These are phyloP conservation scores for Coelopa frigida DNA, from an alignment of 1,140 invertebrate genomes.

Conservation along the genomic window DNA sequence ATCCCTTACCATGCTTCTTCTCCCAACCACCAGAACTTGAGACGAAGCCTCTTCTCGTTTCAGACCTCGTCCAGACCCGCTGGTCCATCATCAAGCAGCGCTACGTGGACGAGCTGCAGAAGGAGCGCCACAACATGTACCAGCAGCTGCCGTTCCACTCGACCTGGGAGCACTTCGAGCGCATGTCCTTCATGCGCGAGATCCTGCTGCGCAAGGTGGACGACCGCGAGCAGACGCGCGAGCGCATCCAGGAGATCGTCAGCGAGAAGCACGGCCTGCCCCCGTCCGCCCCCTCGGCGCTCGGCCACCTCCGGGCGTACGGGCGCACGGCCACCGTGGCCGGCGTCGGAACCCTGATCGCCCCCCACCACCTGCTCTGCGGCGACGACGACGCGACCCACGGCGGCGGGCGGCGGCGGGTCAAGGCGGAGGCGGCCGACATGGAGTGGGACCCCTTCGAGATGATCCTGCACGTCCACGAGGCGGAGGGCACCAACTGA, in stretches of 20 bases:
- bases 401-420: constrained; percentile 8
- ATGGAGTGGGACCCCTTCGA: constrained; percentile 42
- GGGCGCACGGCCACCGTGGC: no score
- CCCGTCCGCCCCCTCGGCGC: constrained; percentile 14
- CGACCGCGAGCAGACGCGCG: constrained; percentile 37
- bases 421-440: constrained; percentile 25
- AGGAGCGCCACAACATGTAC: constrained; percentile 34
- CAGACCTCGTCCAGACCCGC: constrained; percentile 36
- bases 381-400: constrained; percentile 8
- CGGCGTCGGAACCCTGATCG: no score
- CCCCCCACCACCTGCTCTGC: constrained; percentile 2
- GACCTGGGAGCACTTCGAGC: constrained; percentile 41
- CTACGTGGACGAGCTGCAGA: constrained; percentile 39
- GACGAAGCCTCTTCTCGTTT: neutral
- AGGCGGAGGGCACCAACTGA: no score
- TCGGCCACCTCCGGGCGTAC: constrained; percentile 1
- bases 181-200: constrained; percentile 39
- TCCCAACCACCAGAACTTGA: neutral
- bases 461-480: constrained; percentile 40
- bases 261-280: constrained; percentile 36
- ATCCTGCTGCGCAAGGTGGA: constrained; percentile 36
- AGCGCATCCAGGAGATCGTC: constrained; percentile 40
- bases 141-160: constrained; percentile 33
- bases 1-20: neutral
- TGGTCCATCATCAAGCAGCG: constrained; percentile 42